Evolutionary conservation across 1,140 invertebrate genomes (phyloP).

Genomic region (roundworm (Caenorhabditis elegans)): DNA sequence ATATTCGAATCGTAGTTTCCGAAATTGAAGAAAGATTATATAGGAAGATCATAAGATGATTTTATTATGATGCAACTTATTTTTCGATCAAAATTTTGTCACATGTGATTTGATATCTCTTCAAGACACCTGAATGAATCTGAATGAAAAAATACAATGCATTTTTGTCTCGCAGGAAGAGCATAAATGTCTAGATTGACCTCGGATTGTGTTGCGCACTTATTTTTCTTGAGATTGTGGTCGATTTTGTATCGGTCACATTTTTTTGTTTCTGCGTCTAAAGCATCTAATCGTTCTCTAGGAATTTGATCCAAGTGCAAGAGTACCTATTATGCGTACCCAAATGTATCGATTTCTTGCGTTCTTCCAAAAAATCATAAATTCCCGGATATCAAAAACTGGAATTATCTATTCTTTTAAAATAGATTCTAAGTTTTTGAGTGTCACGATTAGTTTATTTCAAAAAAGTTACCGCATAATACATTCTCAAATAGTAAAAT

Average conservation of each 20-base stretch:
- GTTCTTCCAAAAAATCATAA: too few species aligned
- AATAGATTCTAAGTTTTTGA: too few species aligned
- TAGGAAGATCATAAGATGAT: neutral
- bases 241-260: conserved; percentile 12
- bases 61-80: neutral
- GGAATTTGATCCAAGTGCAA: too few species aligned
- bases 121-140: neutral
- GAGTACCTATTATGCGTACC: too few species aligned
- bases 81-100: too few species aligned
- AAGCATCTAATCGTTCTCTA: too few species aligned
- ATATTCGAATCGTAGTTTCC: neutral
- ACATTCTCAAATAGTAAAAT: neutral
- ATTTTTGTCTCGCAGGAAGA: neutral
- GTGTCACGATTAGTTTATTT: too few species aligned
- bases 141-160: neutral
- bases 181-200: neutral
- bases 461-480: too few species aligned
- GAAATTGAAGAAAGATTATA: neutral
- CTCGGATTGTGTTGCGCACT: neutral
- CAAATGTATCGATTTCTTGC: too few species aligned
- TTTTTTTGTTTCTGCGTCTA: neutral
- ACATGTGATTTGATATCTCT: too few species aligned
- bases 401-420: too few species aligned
- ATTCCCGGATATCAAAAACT: too few species aligned
- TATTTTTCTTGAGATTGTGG: neutral